Evolutionary conservation across 23 tunicate genomes (phyloP).

Genomic region (Corella eumyota): DNA sequence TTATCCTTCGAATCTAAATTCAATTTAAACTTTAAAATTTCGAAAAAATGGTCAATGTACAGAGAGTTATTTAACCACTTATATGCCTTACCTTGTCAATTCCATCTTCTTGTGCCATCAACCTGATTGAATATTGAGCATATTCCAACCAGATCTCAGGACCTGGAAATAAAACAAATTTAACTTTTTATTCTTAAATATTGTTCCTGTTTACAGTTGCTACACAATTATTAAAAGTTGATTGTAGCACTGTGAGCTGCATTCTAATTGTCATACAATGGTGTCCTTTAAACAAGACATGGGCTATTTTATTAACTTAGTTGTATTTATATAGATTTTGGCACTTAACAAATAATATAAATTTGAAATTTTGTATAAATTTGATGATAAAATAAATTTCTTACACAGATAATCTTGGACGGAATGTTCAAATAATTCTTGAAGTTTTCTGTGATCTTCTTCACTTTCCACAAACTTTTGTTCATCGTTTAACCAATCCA

Average conservation of each 20-base stretch:
- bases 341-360: too few species aligned
- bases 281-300: too few species aligned
- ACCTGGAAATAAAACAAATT: slow-evolving; percentile 34
- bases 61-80: neutral
- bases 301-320: too few species aligned
- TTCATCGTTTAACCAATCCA: slow-evolving; percentile 83
- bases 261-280: too few species aligned
- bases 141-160: slow-evolving; percentile 91
- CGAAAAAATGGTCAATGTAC: neutral
- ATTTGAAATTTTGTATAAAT: neutral
- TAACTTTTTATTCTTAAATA: too few species aligned
- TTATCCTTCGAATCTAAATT: slow-evolving; percentile 20
- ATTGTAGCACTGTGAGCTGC: too few species aligned
- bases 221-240: too few species aligned
- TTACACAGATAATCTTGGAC: slow-evolving; percentile 74
- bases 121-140: slow-evolving; percentile 77
- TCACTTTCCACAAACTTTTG: slow-evolving; percentile 69
- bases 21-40: neutral
- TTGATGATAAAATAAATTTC: neutral
- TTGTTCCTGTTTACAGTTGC: too few species aligned
- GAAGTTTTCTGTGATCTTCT: slow-evolving; percentile 55
- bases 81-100: slow-evolving; percentile 26
- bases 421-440: slow-evolving; percentile 61
- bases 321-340: too few species aligned
- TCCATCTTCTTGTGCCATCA: slow-evolving; percentile 49